phyloP scores from a whole-genome alignment of 2,797 vertebrate genomes.

The Eremophila alpestris region DNA sequence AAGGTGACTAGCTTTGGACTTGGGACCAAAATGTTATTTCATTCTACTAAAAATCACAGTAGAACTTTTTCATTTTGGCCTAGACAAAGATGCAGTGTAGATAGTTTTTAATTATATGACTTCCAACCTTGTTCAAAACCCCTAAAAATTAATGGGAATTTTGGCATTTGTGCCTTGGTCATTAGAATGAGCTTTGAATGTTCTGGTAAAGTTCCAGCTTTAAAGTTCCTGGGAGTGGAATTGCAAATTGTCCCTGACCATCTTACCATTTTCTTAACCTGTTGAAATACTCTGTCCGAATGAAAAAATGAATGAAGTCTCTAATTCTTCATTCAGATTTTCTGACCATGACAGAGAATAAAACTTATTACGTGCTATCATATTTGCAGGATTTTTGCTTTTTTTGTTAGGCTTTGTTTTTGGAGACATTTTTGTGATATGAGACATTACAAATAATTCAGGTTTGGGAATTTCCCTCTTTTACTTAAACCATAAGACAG shows the following conservation, averaged over 20 bases:
- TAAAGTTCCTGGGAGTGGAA: neutral
- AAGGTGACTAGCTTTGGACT: neutral
- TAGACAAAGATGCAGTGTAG: accelerated
- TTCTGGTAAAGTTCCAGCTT: neutral
- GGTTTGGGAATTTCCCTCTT: neutral
- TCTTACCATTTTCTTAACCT: neutral
- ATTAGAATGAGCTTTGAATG: neutral
- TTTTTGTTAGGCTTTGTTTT: neutral
- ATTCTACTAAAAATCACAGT: neutral
- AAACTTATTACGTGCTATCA: neutral
- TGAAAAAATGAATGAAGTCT: neutral
- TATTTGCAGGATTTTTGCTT: accelerated
- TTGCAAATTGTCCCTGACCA: neutral
- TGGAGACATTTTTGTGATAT: neutral
- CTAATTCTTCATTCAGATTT: neutral
- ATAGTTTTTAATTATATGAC: neutral
- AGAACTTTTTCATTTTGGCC: neutral
- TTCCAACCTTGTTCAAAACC: neutral
- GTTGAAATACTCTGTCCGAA: neutral
- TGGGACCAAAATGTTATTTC: neutral
- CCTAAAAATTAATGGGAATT: neutral
- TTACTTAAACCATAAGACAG: neutral
- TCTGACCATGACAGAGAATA: neutral
- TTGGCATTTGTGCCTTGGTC: neutral
- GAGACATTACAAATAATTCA: neutral